These are phyloP conservation scores for Drosophila lowei DNA, from an alignment of 1,140 invertebrate species.

Conservation along the genomic window DNA sequence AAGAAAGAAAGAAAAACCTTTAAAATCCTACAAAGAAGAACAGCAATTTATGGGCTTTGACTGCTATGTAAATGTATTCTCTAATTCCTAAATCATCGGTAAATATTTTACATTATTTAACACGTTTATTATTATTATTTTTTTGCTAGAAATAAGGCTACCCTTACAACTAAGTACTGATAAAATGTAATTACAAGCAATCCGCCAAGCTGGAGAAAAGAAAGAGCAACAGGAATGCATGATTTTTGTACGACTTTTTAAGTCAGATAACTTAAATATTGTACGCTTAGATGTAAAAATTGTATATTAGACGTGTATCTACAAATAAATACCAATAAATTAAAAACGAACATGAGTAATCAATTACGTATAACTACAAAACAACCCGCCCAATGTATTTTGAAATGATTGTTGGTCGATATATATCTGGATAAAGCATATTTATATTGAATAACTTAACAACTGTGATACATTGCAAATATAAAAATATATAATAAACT, in stretches of 20 bases:
- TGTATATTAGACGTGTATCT: too few species aligned
- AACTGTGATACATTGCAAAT: neutral
- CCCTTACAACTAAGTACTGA: conserved; percentile 29
- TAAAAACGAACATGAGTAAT: neutral
- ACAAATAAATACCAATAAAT: too few species aligned
- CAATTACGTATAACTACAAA: too few species aligned
- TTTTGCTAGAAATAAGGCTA: conserved; percentile 32
- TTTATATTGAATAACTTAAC: neutral
- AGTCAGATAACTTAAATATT: too few species aligned
- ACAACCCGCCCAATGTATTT: too few species aligned
- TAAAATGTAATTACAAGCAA: conserved; percentile 24
- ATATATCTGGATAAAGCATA: too few species aligned
- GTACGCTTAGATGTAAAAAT: too few species aligned
- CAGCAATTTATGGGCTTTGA: conserved; percentile 37
- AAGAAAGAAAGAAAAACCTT: neutral
- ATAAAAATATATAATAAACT: too few species aligned
- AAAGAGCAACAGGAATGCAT: neutral
- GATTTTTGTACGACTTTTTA: conserved; percentile 12
- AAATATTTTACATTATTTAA: too few species aligned
- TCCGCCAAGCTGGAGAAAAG: neutral
- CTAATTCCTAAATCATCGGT: conserved; percentile 24
- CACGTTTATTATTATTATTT: conserved; percentile 11
- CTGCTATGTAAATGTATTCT: conserved; percentile 58
- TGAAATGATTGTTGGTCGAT: too few species aligned
- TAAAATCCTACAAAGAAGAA: too few species aligned